Percentiles rank a stretch among this genome's conserved stretches.
Evolutionary conservation across 2,113 vertebrate species (phyloP).

Genomic region (Hylia prasina): DNA sequence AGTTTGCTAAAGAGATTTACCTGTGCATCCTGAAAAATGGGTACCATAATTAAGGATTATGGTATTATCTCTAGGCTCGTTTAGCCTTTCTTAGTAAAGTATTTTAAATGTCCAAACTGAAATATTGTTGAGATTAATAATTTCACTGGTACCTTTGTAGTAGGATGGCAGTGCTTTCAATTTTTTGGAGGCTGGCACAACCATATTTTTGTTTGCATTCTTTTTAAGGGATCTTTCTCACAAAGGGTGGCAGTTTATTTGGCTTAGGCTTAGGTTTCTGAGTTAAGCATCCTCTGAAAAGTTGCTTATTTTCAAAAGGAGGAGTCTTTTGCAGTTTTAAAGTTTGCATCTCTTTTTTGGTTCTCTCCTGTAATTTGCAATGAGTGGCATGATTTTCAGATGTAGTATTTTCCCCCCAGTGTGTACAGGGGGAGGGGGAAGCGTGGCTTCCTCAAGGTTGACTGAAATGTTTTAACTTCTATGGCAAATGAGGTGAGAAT

Average conservation of each 20-base stretch:
- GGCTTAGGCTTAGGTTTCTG: neutral
- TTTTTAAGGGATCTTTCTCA: neutral
- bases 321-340: neutral
- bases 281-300: neutral
- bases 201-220: neutral
- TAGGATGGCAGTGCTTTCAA: neutral
- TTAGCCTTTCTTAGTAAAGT: neutral
- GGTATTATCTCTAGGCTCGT: neutral
- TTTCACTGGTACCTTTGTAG: neutral
- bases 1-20: neutral
- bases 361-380: neutral
- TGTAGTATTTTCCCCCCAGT: neutral
- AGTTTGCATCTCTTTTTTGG: neutral
- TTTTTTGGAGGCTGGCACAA: neutral
- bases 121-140: neutral
- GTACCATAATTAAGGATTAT: rapidly evolving
- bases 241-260: neutral
- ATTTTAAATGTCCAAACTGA: neutral
- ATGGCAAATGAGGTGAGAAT: conserved; percentile 70
- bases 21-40: rapidly evolving
- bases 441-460: conserved; percentile 47
- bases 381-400: neutral
- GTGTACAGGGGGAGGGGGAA: neutral
- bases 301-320: neutral
- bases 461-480: conserved; percentile 67